phyloP scores from a whole-genome alignment of 2,797 vertebrate genomes.

The Austrolebias charrua region DNA sequence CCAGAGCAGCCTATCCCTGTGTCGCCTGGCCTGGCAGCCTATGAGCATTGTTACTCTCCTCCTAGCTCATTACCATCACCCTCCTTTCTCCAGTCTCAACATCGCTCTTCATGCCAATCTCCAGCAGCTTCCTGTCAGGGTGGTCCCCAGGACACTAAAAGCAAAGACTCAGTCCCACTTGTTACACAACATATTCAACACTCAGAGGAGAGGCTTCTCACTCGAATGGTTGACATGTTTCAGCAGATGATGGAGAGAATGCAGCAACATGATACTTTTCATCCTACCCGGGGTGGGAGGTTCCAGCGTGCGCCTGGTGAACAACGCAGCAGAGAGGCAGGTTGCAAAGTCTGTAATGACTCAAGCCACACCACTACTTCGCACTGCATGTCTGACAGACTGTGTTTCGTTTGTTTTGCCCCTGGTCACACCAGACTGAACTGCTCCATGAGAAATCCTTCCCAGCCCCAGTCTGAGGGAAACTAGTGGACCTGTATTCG shows the following conservation, averaged over 20 bases:
- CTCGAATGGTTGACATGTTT: not conserved
- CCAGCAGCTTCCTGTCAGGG: no score
- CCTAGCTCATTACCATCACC: no score
- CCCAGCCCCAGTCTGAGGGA: not conserved
- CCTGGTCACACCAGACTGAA: constrained; percentile 3
- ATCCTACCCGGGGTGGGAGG: no score
- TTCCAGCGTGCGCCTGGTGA: not conserved
- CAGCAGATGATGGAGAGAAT: not conserved
- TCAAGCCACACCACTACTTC: constrained; percentile 8
- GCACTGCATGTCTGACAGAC: constrained; percentile 12
- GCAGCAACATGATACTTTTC: not conserved
- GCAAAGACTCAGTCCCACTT: no score
- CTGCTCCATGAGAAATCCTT: not conserved
- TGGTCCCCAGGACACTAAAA: no score
- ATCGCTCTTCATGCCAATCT: no score
- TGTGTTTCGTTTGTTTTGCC: not conserved
- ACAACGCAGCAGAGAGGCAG: not conserved
- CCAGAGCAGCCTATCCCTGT: not conserved
- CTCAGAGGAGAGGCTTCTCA: not conserved
- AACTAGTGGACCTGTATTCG: constrained; percentile 19
- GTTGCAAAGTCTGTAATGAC: constrained; percentile 6
- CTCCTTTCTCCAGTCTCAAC: no score
- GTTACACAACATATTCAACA: not conserved
- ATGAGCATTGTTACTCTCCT: no score
- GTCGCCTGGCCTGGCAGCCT: no score